phyloP scores from a whole-genome alignment of 2,113 vertebrate species.

The Odontophorus gujanensis region DNA sequence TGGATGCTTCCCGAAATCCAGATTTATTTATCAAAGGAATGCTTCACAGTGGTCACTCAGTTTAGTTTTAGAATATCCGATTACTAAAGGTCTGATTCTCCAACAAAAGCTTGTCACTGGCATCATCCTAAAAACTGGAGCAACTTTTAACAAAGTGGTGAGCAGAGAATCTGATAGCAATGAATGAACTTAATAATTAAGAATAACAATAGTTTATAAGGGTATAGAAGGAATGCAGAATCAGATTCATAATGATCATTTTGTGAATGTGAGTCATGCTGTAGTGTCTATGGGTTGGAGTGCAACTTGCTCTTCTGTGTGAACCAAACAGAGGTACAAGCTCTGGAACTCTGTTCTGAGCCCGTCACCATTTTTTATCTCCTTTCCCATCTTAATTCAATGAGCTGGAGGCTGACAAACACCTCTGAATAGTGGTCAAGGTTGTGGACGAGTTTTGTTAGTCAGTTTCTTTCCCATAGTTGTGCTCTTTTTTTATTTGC shows the following conservation, averaged over 20 bases:
- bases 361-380: background rate
- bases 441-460: background rate
- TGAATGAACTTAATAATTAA: background rate
- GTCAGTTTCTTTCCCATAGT: background rate
- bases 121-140: background rate
- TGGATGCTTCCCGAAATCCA: constrained; percentile 32
- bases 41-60: constrained; percentile 18
- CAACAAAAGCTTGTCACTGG: constrained; percentile 1
- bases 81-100: constrained; percentile 23
- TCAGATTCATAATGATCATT: background rate
- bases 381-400: background rate
- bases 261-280: background rate
- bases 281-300: background rate
- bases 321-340: background rate
- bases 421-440: background rate
- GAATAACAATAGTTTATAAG: background rate
- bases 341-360: background rate
- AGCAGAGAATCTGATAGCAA: background rate
- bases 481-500: background rate
- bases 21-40: constrained; percentile 57
- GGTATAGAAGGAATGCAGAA: background rate
- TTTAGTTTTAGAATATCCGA: constrained; percentile 35
- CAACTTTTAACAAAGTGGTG: constrained; percentile 16
- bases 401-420: background rate
- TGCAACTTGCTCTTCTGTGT: accelerated